Evolutionary conservation across 2,113 vertebrate genomes (phyloP), one percentile per base, ranked within the genome.

Genomic region (Peucedramus taeniatus): DNA sequence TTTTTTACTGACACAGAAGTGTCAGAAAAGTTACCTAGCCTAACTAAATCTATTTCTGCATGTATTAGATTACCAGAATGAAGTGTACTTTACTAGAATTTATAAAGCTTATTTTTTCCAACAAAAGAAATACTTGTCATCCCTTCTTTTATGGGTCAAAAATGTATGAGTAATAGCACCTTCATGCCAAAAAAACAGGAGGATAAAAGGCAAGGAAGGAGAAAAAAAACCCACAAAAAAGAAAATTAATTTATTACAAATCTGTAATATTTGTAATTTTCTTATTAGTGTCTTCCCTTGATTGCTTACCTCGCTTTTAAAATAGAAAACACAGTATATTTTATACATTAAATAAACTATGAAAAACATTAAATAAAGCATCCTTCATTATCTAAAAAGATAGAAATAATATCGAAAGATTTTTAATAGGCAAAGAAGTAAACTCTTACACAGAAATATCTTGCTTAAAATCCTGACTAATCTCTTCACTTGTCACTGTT

Each of bases 381-480:
- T 33, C 45, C 22, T 68, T 93, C 2, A 53, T 76, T 88, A 28
- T 65, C 61, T 91, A 66, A 47, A 57, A 94, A 78, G 20, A 44
- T 13, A 77, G 60, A 89, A 92, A 86, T 89, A 89, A 86, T 84
- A 89, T 40, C 80, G n/a, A 30, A 64, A 75, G 33, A 18, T 95
- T 97, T 94, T 94, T 95, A 96, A 93, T 74, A 93, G 24, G 35
- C 71, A 93, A 72, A 84, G 64, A 93, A 89, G n/a, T 74, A 83
- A 18, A 97, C 72, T 74, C 21, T 96, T 91, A 87, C 31, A 78
- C 8, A 84, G 18, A 11, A 95, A 50, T 22, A 92, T n/a, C 57
- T 35, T 90, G 22, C 40, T 96, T 94, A 95, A 96, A 96, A 97
- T 64, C 71, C 49, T 93, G 95, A 96, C 51, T 83, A 60, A 96